Percentiles rank a stretch among this genome's conserved stretches.
phyloP scores from a whole-genome alignment of 23 tunicate species.

The Trididemnum clinides region DNA sequence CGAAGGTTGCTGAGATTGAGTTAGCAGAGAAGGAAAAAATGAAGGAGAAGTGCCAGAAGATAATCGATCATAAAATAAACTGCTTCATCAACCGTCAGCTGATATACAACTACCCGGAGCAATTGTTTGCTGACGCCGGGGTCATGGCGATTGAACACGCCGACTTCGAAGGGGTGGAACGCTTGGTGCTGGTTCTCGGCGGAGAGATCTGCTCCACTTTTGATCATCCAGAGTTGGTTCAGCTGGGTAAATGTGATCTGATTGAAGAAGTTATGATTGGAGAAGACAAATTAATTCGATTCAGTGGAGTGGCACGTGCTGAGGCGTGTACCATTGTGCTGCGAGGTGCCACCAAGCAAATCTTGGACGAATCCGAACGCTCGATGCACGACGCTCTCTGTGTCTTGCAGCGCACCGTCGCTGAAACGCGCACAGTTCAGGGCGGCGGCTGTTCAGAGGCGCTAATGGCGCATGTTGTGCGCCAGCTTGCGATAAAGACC shows the following conservation, averaged over 20 bases:
- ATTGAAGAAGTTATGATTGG: constrained; percentile 99
- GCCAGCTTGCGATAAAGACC: constrained; percentile 67
- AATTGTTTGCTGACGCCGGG: constrained; percentile 94
- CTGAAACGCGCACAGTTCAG: constrained; percentile 87
- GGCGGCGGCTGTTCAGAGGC: constrained; percentile 99
- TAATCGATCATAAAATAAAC: constrained; percentile 79
- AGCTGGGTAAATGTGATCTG: constrained; percentile 91
- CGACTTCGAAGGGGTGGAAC: constrained; percentile 98
- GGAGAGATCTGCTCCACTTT: constrained; percentile 99
- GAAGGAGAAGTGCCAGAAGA: constrained; percentile 99
- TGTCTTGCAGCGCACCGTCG: constrained; percentile 93
- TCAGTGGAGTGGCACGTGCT: constrained; percentile 94
- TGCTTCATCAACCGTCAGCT: constrained; percentile 99
- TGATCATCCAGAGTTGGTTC: constrained; percentile 89
- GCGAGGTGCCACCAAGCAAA: constrained; percentile 99
- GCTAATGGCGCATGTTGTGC: constrained; percentile 91
- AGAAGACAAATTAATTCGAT: constrained; percentile 89
- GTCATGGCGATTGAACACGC: constrained; percentile 99
- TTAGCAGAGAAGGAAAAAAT: constrained; percentile 93
- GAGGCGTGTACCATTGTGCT: constrained; percentile 98
- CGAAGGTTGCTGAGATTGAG: constrained; percentile 96
- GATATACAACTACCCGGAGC: constrained; percentile 99
- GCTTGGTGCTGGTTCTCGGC: constrained; percentile 98
- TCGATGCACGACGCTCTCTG: constrained; percentile 99
- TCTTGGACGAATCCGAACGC: constrained; percentile 97